Evolutionary conservation across 2,888 invertebrate species (phyloP).

Genomic region (Callyntrura guangdongensis): DNA sequence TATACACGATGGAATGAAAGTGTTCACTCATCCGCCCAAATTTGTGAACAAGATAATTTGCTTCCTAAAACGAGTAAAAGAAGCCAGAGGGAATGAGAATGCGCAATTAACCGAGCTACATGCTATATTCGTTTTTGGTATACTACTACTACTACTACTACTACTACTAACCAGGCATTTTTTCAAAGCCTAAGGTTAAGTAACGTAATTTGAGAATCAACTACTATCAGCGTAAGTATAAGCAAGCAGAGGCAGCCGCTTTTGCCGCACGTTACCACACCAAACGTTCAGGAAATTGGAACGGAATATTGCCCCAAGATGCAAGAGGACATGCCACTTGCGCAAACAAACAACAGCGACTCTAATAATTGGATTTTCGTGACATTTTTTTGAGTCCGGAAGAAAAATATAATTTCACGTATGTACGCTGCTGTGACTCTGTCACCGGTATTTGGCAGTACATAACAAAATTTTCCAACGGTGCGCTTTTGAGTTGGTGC

Average conservation of each 20-base stretch:
- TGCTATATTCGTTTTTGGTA: neutral
- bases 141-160: neutral
- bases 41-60: no score
- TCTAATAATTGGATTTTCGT: constrained; percentile 24
- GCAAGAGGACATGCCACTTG: neutral
- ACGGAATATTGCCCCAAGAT: neutral
- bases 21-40: no score
- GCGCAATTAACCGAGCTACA: no score
- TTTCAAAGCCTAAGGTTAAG: neutral
- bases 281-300: neutral
- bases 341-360: neutral
- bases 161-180: neutral
- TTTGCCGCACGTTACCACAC: neutral
- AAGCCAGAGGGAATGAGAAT: no score
- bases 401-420: neutral
- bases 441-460: neutral
- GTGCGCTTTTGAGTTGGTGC: neutral
- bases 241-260: neutral
- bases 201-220: neutral
- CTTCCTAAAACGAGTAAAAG: no score
- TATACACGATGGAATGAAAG: no score
- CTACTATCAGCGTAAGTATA: neutral
- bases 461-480: neutral
- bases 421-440: neutral
- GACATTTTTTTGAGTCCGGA: neutral